Evolutionary conservation across 2,888 invertebrate species (phyloP), one percentile per base, ranked within the genome.

Genomic region (Barypeithes pellucidus): DNA sequence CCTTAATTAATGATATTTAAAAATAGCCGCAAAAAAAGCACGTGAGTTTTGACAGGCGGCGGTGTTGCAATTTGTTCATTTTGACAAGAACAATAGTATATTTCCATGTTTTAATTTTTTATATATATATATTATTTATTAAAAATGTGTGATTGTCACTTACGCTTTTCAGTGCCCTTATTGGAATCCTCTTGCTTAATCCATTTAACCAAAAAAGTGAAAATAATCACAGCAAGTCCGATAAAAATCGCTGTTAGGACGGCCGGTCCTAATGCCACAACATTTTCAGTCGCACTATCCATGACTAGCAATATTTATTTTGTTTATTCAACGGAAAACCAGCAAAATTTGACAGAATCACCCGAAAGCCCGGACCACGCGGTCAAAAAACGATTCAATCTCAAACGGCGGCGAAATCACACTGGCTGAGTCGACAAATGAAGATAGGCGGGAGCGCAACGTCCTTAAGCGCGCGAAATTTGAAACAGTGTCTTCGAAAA

Each of bases 151-250:
- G 67, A 69, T 29, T 68, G 62, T 52, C 11, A 72, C 83, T 83
- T 81, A 83, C 83, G 80, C 80, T 82, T 81, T 68, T 67, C 61
- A 78, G 20, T 50, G 60, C 76, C 76, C 75, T 72, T 68, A 43
- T 69, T 68, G 60, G 75, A 73, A 63, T 78, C 77, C 45, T 82
- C 82, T 63, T 79, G 76, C 67, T 79, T 80, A 73, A 83, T 79
- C 71, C 81, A 78, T 73, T 80, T 82, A 60, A 83, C 71, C 72
- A 84, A 81, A 76, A 84, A 84, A 69, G 80, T 77, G 67, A 84
- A 78, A 63, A 84, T 68, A 41, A 83, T 76, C 68, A 81, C 81
- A 77, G 80, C 81, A 68, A 77, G 82, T 75, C 83, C 84, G 69
- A 83, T 72, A 61, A 84, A 79, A 66, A 81, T 76, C 70, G 81